phyloP scores from a whole-genome alignment of 2,797 vertebrate species.

The Amblyraja radiata region DNA sequence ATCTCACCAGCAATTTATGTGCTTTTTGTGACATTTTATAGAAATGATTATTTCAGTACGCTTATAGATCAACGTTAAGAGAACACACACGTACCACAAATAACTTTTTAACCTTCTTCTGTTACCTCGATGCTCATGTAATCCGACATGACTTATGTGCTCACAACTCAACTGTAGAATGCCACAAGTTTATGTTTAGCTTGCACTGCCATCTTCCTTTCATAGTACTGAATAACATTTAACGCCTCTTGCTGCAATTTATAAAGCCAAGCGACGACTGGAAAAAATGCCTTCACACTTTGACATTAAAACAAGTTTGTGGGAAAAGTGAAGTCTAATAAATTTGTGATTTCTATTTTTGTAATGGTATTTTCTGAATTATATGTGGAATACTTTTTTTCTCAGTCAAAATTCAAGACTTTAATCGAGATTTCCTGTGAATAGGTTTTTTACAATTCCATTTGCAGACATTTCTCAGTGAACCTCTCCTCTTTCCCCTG shows the following conservation, averaged over 20 bases:
- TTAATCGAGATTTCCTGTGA: not conserved
- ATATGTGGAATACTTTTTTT: not conserved
- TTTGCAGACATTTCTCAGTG: not conserved
- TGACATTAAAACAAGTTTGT: not conserved
- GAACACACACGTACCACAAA: not conserved
- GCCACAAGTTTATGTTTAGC: not conserved
- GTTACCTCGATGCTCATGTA: not conserved
- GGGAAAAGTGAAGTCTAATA: not conserved
- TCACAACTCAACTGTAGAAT: not conserved
- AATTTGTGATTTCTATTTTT: not conserved
- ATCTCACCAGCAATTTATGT: not conserved
- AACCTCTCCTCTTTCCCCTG: not conserved
- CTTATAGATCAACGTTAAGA: not conserved
- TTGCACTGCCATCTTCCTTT: conserved; percentile 37
- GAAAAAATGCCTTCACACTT: not conserved
- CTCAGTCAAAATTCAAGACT: not conserved
- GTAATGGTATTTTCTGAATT: not conserved
- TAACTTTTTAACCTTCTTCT: not conserved
- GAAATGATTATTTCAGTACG: not conserved
- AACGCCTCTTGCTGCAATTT: not conserved
- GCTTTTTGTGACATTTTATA: not conserved
- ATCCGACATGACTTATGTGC: not conserved
- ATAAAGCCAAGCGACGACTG: not conserved
- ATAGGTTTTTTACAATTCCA: not conserved
- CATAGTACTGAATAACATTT: conserved; percentile 13